Conservation (phyloP, 2,797 vertebrate genomes). For the Sebastes baramenuke region DNA sequence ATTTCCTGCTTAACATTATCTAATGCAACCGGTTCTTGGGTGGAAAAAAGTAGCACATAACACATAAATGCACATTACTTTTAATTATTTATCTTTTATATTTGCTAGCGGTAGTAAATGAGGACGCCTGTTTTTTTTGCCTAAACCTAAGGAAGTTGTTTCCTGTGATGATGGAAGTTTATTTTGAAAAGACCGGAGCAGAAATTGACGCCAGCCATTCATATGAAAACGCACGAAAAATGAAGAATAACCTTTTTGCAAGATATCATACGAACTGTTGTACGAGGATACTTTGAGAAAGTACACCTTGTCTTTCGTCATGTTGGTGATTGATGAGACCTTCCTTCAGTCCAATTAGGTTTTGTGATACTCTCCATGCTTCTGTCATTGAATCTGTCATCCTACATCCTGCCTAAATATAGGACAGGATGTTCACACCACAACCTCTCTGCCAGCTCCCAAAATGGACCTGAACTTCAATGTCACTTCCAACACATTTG, state of each 20-base stretch:
- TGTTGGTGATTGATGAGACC: background rate
- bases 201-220: rapidly evolving
- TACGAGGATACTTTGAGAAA: too few relatives aligned
- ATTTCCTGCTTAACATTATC: background rate
- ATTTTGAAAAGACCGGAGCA: too few relatives aligned
- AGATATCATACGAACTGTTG: too few relatives aligned
- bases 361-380: background rate
- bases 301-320: background rate
- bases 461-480: constrained; percentile 3
- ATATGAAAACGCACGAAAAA: too few relatives aligned
- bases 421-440: background rate
- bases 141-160: too few relatives aligned
- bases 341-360: background rate
- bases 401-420: background rate
- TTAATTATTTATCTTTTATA: background rate
- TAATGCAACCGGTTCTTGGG: background rate
- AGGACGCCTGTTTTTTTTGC: background rate
- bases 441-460: background rate
- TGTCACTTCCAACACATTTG: constrained; percentile 33
- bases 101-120: background rate
- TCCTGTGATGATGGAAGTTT: too few relatives aligned
- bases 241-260: too few relatives aligned
- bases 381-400: background rate
- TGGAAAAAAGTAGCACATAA: background rate
- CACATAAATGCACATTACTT: background rate